Base-by-base conservation (phyloP, 2,797 vertebrate species). In the Gymnoscopelus microlampas region DNA sequence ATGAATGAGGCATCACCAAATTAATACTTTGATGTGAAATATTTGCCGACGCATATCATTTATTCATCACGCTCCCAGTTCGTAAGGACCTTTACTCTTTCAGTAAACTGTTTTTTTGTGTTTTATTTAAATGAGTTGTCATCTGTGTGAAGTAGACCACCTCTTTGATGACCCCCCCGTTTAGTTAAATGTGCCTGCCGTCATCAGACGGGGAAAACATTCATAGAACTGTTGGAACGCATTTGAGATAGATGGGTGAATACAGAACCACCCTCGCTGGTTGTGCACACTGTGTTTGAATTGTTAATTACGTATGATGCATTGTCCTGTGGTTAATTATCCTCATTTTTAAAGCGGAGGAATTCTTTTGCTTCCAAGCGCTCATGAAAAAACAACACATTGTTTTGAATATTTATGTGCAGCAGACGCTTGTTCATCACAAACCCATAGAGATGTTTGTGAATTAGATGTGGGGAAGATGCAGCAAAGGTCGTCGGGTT, bases 91-190 rank as follows among this genome's bases (percentile, higher is more conserved):
- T 24, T 60, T 49, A 60, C 29, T 53, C 61, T 70, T 60, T 13
- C 66, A 15, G 57, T 53, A 3, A 3, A 29, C 19, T 3, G 3
- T 57, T 49, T 51, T 72, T 75, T 79, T 83, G 39, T 39, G 39
- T 9, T 6, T 44, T 44, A 44, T 44, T 44, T 58, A 70, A 77
- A 84, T 59, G 70, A 81, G 50, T 63, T 81, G 60, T 76, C 68
- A 84, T 78, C 66, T 71, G 69, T 71, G 69, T 86, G 60, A 81
- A 80, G 80, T 81, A 62, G 59, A 39, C 39, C 39, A 44, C 58
- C 56, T 63, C 55, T 54, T 32, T 69, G 63, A 50, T 53, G 6
- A 50, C 11, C 59, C 55, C 60, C 51, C 56, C 2, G 9, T 65
- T 69, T 66, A 44, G 63, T 74, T 75, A 79, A 55, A 80, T 83